These are phyloP conservation scores for Heteronetta atricapilla DNA, from an alignment of 2,113 vertebrate genomes.

Conservation along the genomic window DNA sequence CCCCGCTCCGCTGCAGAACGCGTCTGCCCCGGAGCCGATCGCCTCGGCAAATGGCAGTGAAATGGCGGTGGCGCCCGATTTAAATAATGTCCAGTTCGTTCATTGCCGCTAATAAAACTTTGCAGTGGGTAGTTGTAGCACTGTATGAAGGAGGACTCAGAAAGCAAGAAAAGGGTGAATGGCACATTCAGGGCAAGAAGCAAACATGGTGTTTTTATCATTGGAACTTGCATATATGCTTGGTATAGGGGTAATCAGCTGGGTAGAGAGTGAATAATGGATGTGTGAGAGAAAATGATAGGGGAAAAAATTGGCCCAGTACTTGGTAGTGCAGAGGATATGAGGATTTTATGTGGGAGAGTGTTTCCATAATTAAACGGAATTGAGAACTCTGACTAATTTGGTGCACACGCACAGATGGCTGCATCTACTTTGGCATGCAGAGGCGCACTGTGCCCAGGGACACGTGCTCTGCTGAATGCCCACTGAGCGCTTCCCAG, in stretches of 20 bases:
- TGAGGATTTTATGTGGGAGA: background rate
- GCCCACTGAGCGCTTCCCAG: accelerated
- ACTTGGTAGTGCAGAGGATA: background rate
- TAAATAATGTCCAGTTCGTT: background rate
- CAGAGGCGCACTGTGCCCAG: background rate
- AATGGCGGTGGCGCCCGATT: too few relatives aligned
- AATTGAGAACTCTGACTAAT: background rate
- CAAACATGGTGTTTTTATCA: accelerated
- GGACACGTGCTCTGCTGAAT: accelerated
- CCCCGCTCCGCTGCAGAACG: too few relatives aligned
- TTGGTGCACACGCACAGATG: accelerated
- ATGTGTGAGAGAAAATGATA: accelerated
- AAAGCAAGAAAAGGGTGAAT: background rate
- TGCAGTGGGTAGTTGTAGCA: background rate
- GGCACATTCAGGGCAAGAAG: background rate
- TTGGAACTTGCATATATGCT: background rate
- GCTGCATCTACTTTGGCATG: background rate
- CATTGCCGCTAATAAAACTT: background rate
- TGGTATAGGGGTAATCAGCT: background rate
- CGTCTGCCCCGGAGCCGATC: too few relatives aligned
- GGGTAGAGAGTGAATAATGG: background rate
- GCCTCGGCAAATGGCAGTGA: too few relatives aligned
- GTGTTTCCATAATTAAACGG: background rate
- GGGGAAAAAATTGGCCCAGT: background rate
- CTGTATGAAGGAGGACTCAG: background rate